Conservation (phyloP, 2,888 invertebrate genomes). For the Anthrax anthrax region DNA sequence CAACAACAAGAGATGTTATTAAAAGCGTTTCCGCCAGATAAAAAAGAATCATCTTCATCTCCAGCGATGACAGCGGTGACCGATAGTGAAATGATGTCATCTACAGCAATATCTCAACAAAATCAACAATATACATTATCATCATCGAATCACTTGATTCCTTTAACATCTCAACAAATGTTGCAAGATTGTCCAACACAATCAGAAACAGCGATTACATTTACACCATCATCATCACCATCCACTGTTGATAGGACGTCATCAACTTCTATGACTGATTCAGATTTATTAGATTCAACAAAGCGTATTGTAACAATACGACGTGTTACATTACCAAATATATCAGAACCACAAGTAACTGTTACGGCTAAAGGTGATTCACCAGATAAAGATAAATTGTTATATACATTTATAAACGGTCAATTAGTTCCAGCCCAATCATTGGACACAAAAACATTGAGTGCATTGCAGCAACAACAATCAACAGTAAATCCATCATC, state of each 20-base stretch:
- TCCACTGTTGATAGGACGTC: no score
- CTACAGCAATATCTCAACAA: not conserved
- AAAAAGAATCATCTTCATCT: no score
- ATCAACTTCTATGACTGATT: not conserved
- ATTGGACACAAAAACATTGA: constrained; percentile 14
- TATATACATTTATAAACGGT: constrained; percentile 55
- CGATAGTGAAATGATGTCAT: no score
- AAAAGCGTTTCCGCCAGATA: not conserved
- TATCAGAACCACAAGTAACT: constrained; percentile 54
- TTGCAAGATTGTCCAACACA: not conserved
- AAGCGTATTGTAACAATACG: constrained; percentile 55
- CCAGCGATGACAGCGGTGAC: not conserved
- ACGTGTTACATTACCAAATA: constrained; percentile 49
- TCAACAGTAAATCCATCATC: constrained; percentile 9
- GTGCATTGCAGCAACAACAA: not conserved
- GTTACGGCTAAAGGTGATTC: constrained; percentile 61
- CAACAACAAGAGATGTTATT: constrained; percentile 22
- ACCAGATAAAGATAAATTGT: constrained; percentile 55
- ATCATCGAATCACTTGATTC: not conserved
- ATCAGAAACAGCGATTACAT: not conserved
- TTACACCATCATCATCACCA: no score
- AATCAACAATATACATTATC: not conserved
- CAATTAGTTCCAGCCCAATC: constrained; percentile 29
- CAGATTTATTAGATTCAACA: constrained; percentile 23
- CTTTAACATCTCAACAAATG: not conserved